phyloP scores from a whole-genome alignment of 2,888 invertebrate species.

The Cerastis rubricosa region DNA sequence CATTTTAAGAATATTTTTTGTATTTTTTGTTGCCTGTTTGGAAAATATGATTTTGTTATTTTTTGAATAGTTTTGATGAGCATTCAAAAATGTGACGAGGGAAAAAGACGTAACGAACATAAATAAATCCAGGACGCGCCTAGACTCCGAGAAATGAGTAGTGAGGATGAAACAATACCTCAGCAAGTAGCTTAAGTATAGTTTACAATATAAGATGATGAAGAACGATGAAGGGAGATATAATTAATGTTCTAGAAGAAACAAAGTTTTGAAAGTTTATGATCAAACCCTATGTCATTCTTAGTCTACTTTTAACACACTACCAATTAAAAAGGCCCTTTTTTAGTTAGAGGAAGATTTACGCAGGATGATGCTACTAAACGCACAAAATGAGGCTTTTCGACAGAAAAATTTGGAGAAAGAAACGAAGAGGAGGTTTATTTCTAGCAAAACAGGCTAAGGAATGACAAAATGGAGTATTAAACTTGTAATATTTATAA shows the following conservation, averaged over 20 bases:
- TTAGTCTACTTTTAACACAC: background rate
- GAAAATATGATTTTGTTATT: background rate
- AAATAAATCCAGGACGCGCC: background rate
- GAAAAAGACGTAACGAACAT: background rate
- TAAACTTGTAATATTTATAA: background rate
- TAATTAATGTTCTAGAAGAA: background rate
- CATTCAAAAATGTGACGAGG: background rate
- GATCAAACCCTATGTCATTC: background rate
- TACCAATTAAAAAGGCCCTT: background rate
- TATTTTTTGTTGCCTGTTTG: background rate
- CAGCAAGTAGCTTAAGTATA: background rate
- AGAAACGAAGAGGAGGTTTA: background rate
- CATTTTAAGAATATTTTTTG: background rate
- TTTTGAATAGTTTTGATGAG: rapidly evolving
- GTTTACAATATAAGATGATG: background rate
- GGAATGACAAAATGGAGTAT: background rate
- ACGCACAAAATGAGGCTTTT: background rate
- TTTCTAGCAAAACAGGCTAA: background rate
- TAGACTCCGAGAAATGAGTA: background rate
- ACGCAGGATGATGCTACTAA: background rate
- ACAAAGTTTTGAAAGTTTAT: background rate
- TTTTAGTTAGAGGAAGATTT: background rate
- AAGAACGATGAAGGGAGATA: background rate
- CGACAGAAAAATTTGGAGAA: background rate
- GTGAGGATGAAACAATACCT: background rate